phyloP scores from a whole-genome alignment of 1,140 invertebrate species.

The Mizuhopecten yessoensis region DNA sequence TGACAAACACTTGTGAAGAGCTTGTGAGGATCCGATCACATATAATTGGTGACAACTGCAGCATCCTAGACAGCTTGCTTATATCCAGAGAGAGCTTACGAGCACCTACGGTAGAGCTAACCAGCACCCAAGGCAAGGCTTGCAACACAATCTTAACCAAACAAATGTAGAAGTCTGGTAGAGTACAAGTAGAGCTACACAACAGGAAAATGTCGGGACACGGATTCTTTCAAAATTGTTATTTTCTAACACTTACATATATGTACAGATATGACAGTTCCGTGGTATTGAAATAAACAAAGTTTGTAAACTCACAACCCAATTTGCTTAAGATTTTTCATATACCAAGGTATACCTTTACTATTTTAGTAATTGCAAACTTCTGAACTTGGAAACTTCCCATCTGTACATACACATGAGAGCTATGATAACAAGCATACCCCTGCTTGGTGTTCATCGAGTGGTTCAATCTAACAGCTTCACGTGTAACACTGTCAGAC shows the following conservation, averaged over 20 bases:
- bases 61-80: constrained; percentile 5
- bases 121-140: constrained; percentile 9
- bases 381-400: background rate
- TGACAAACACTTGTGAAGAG: background rate
- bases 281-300: background rate
- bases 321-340: background rate
- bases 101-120: background rate
- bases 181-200: constrained; percentile 3
- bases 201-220: constrained; percentile 9
- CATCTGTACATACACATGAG: constrained; percentile 4
- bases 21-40: no score
- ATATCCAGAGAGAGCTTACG: background rate
- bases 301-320: background rate
- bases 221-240: background rate
- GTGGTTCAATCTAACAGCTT: background rate
- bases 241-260: background rate
- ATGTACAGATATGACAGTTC: background rate
- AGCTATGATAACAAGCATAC: background rate
- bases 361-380: background rate
- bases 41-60: background rate
- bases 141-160: background rate
- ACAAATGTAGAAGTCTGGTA: background rate
- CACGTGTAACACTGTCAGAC: background rate
- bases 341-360: background rate
- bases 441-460: background rate